Evolutionary conservation across 1,140 invertebrate genomes (phyloP).

Genomic region (Apis mellifera): DNA sequence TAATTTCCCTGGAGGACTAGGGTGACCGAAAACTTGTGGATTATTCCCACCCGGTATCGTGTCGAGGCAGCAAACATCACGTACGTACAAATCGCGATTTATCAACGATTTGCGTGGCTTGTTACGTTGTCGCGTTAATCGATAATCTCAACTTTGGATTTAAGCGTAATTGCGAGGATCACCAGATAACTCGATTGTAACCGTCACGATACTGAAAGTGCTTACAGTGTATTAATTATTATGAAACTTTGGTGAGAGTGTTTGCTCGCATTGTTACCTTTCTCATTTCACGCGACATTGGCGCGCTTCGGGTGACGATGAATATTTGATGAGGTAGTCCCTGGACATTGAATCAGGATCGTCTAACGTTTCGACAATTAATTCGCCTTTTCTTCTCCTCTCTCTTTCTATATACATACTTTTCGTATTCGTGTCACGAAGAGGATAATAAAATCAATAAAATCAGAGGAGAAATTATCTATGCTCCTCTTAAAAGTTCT

Average conservation of each 20-base stretch:
- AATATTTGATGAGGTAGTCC: neutral
- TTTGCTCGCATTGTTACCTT: conserved; percentile 6
- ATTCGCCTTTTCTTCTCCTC: too few species aligned
- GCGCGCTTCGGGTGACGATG: conserved; percentile 1
- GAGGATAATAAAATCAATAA: too few species aligned
- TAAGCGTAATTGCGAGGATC: conserved; percentile 11
- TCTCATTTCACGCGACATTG: conserved; percentile 31
- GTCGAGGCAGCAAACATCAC: conserved; percentile 30
- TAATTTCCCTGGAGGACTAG: conserved; percentile 60
- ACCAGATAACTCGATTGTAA: conserved; percentile 9
- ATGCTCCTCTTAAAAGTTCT: too few species aligned
- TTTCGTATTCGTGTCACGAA: too few species aligned
- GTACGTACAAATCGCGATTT: conserved; percentile 2
- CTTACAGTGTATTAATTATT: conserved; percentile 11
- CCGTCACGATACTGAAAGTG: neutral
- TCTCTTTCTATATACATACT: too few species aligned
- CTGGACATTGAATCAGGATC: too few species aligned
- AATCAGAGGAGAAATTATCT: too few species aligned
- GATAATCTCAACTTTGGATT: neutral
- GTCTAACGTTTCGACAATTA: neutral
- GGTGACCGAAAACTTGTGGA: conserved; percentile 54
- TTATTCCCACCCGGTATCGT: conserved; percentile 35
- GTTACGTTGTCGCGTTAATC: conserved; percentile 31
- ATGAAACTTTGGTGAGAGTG: too few species aligned
- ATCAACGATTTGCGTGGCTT: conserved; percentile 28